A percentile compares a stretch with the other conserved stretches of the same genome.
Evolutionary conservation across 1,140 invertebrate species (phyloP).

Genomic region (Globodera rostochiensis): DNA sequence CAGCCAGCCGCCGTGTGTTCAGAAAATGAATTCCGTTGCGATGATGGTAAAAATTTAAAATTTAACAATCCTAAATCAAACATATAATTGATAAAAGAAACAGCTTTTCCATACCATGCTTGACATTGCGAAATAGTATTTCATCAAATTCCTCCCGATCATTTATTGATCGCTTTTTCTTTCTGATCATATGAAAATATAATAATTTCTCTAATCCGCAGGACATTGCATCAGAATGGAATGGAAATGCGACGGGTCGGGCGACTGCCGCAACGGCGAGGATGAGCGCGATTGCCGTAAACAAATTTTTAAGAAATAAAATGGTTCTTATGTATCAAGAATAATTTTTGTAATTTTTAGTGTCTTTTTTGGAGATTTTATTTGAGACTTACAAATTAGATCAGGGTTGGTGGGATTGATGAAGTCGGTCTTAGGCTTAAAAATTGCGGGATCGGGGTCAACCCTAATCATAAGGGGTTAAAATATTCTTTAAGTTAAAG

Average conservation of each 20-base stretch:
- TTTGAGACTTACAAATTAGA: no score
- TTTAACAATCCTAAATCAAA: background rate
- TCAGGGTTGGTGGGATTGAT: no score
- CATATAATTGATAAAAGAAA: no score
- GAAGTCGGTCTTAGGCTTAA: no score
- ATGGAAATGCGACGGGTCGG: conserved; percentile 72
- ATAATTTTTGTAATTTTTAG: background rate
- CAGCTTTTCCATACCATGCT: no score
- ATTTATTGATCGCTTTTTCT: background rate
- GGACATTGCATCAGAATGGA: conserved; percentile 71
- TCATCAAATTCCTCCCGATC: no score
- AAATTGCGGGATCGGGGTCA: no score
- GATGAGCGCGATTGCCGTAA: conserved; percentile 63
- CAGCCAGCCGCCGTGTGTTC: conserved; percentile 42
- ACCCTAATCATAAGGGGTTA: no score
- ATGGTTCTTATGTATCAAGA: conserved; percentile 13
- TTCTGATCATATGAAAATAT: conserved; percentile 66
- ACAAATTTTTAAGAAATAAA: no score
- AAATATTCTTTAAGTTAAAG: no score
- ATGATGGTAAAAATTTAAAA: conserved; percentile 41
- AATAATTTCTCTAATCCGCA: conserved; percentile 52
- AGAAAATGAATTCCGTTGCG: conserved; percentile 63
- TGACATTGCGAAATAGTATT: no score
- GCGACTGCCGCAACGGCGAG: conserved; percentile 58
- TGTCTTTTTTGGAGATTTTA: no score